phyloP scores from a whole-genome alignment of 1,140 invertebrate species.

The Saccostrea cuccullata region DNA sequence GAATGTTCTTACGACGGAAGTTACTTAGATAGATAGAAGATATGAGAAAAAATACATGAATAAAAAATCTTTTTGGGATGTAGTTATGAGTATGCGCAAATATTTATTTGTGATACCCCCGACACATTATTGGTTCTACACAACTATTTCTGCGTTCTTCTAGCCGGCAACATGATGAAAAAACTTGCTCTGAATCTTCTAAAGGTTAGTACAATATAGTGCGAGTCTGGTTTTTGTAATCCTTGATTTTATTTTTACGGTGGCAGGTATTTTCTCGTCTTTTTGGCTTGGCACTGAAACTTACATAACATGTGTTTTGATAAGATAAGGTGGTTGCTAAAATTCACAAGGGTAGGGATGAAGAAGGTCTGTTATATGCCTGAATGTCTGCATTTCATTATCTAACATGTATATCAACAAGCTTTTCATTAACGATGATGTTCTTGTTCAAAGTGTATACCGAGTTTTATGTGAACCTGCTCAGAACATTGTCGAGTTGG shows the following conservation, averaged over 20 bases:
- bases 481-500: background rate
- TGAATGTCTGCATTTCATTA: background rate
- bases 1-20: slow-evolving; percentile 28
- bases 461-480: background rate
- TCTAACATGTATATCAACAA: background rate
- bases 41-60: slow-evolving; percentile 32
- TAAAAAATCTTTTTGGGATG: slow-evolving; percentile 4
- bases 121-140: background rate
- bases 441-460: background rate
- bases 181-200: slow-evolving; percentile 55
- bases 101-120: background rate
- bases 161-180: slow-evolving; percentile 51
- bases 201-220: slow-evolving; percentile 44
- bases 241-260: background rate
- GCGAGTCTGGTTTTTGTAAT: slow-evolving; percentile 4
- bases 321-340: slow-evolving; percentile 14
- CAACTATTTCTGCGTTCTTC: slow-evolving; percentile 13
- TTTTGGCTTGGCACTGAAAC: slow-evolving; percentile 4
- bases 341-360: background rate
- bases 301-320: slow-evolving; percentile 6
- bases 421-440: slow-evolving; percentile 3
- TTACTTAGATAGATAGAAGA: slow-evolving; percentile 26
- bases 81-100: background rate
- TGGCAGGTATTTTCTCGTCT: background rate
- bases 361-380: background rate